These are phyloP conservation scores for Ptilonorhynchus violaceus DNA, from an alignment of 2,113 vertebrate genomes.

Conservation along the genomic window DNA sequence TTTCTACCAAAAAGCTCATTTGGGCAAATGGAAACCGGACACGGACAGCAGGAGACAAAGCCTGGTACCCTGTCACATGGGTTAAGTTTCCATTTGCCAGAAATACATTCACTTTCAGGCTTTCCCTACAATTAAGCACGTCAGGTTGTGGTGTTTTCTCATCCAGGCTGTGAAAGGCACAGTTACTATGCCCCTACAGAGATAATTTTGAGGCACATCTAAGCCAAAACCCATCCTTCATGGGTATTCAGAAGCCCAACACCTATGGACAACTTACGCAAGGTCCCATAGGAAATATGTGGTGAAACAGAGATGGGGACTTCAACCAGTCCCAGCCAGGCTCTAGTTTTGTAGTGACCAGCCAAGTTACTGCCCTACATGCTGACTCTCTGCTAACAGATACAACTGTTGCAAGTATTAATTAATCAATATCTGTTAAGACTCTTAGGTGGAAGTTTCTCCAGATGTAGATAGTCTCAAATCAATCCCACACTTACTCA, in stretches of 20 bases:
- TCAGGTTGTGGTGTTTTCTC: neutral
- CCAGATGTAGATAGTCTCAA: neutral
- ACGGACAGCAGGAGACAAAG: accelerated
- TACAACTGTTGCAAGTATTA: neutral
- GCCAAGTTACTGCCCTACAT: neutral
- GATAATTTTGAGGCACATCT: neutral
- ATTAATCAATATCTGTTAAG: neutral
- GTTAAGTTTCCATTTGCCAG: neutral
- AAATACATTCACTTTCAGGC: neutral
- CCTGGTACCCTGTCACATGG: accelerated
- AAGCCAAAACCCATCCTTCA: neutral
- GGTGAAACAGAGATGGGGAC: neutral
- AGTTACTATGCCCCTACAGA: neutral
- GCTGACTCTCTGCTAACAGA: neutral
- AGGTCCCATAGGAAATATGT: neutral
- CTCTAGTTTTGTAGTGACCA: neutral
- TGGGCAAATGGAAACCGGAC: neutral
- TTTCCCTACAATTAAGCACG: neutral
- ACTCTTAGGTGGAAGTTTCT: neutral
- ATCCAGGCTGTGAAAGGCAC: neutral
- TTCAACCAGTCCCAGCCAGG: neutral
- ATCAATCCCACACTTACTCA: neutral
- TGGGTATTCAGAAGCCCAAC: neutral
- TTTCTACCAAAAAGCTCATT: neutral
- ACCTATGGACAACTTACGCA: neutral